Conservation (phyloP, 2,797 vertebrate species). For the Gastrophryne carolinensis region DNA sequence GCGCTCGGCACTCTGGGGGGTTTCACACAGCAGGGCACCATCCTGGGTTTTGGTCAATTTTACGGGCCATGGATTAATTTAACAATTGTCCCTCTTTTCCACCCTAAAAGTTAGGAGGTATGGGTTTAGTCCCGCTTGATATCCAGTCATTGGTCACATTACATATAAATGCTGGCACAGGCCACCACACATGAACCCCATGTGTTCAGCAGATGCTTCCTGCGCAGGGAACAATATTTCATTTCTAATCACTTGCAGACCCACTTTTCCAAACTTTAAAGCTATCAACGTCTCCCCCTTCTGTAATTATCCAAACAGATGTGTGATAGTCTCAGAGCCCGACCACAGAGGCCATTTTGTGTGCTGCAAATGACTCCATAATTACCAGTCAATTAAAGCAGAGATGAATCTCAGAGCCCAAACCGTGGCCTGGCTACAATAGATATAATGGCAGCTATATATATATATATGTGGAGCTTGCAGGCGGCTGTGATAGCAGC, state of each 20-base stretch:
- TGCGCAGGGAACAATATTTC: slow-evolving; percentile 23
- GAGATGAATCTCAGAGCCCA: slow-evolving; percentile 20
- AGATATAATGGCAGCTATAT: background rate
- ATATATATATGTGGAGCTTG: background rate
- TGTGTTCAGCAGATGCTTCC: slow-evolving; percentile 47
- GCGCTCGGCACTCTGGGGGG: too few species aligned
- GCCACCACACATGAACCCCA: background rate
- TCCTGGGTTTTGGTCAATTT: too few species aligned
- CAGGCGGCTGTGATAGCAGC: background rate
- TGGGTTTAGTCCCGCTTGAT: too few species aligned
- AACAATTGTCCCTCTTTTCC: too few species aligned
- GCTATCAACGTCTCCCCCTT: slow-evolving; percentile 4
- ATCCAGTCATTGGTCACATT: too few species aligned
- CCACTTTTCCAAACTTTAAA: background rate
- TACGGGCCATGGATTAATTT: too few species aligned
- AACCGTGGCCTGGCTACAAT: slow-evolving; percentile 7
- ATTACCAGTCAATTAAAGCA: slow-evolving; percentile 14
- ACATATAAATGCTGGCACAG: too few species aligned
- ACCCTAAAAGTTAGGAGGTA: too few species aligned
- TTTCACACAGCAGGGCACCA: too few species aligned
- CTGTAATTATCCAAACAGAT: slow-evolving; percentile 39
- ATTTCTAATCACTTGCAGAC: slow-evolving; percentile 35
- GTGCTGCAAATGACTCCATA: background rate
- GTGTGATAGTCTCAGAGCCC: background rate
- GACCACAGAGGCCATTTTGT: slow-evolving; percentile 23